Conservation (phyloP, 1,140 invertebrate species). For the Pygmarrhopalites habei region DNA sequence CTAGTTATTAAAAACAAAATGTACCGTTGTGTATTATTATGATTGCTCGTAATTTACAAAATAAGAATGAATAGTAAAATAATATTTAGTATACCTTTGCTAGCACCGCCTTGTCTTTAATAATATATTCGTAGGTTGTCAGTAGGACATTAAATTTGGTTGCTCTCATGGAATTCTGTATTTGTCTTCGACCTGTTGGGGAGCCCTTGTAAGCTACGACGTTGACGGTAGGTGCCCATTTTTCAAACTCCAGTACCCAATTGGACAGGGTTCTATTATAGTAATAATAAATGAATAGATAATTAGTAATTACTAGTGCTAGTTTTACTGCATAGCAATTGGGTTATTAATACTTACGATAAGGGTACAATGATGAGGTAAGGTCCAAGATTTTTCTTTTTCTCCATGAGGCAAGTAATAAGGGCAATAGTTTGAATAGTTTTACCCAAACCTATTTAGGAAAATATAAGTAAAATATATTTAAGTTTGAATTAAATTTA, state of each 20-base stretch:
- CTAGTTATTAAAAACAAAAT: constrained; percentile 11
- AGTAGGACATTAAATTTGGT: constrained; percentile 61
- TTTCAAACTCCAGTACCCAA: constrained; percentile 64
- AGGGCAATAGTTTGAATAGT: constrained; percentile 58
- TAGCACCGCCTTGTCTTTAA: constrained; percentile 58
- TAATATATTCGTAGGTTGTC: constrained; percentile 64
- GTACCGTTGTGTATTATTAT: background rate
- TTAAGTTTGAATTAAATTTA: background rate
- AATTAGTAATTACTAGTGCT: too few species aligned
- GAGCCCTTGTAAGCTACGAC: constrained; percentile 65
- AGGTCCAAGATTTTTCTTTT: constrained; percentile 59
- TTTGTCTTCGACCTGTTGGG: constrained; percentile 49
- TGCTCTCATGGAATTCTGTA: constrained; percentile 51
- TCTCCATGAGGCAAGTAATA: constrained; percentile 62
- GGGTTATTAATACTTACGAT: too few species aligned
- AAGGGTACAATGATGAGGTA: constrained; percentile 63
- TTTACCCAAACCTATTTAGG: constrained; percentile 54
- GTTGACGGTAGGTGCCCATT: constrained; percentile 60
- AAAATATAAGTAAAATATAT: background rate
- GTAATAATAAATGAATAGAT: too few species aligned
- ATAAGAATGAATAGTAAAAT: constrained; percentile 46
- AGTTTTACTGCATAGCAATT: too few species aligned
- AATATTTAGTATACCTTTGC: constrained; percentile 91
- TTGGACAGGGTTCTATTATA: constrained; percentile 57
- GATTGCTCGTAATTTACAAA: background rate